Evolutionary conservation across 2,797 vertebrate genomes (phyloP).

Genomic region (Clarias laeviceps): DNA sequence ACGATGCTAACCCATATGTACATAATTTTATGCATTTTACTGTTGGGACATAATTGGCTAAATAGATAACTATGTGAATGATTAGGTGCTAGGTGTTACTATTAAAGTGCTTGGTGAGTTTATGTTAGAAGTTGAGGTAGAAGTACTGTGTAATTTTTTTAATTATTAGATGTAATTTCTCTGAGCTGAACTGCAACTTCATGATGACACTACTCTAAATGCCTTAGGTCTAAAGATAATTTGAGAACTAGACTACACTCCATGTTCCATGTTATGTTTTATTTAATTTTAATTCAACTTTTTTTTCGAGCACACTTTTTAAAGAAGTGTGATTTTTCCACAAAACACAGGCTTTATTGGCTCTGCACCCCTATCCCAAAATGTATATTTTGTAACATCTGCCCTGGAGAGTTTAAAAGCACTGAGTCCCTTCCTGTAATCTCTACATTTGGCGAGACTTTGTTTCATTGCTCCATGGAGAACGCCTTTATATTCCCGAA

Average conservation of each 20-base stretch:
- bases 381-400: background rate
- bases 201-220: background rate
- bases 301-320: background rate
- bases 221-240: background rate
- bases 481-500: background rate
- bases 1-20: too few relatives aligned
- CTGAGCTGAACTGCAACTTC: background rate
- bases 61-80: too few relatives aligned
- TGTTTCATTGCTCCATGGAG: background rate
- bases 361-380: background rate
- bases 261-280: background rate
- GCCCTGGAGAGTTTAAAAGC: background rate
- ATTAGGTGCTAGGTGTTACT: too few relatives aligned
- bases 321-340: background rate
- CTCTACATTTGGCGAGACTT: background rate
- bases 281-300: background rate
- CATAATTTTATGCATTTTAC: too few relatives aligned
- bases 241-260: background rate
- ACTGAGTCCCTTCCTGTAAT: background rate
- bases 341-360: background rate
- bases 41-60: too few relatives aligned
- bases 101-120: too few relatives aligned
- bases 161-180: too few relatives aligned
- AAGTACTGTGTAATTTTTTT: background rate
- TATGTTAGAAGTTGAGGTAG: background rate